These are phyloP conservation scores for Druon quercuslanigerum DNA, from an alignment of 1,140 invertebrate genomes.

Conservation along the genomic window DNA sequence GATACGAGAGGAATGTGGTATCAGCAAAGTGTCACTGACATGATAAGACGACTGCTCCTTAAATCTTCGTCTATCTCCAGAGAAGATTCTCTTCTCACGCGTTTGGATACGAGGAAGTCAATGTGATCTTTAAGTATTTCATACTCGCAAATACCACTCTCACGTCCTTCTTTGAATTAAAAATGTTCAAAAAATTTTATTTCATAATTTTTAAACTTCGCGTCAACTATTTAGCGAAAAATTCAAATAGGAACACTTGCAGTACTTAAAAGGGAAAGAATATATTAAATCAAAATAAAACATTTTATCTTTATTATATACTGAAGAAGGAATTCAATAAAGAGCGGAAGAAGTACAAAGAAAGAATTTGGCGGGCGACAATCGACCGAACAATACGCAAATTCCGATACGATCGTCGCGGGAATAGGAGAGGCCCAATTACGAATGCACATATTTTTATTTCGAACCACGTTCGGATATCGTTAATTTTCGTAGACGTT, in stretches of 20 bases:
- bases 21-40: constrained; percentile 10
- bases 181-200: too few species aligned
- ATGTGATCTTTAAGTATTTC: neutral
- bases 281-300: neutral
- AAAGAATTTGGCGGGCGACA: constrained; percentile 18
- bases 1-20: constrained; percentile 23
- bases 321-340: neutral
- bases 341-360: neutral
- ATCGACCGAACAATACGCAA: neutral
- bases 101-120: constrained; percentile 17
- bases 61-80: constrained; percentile 3
- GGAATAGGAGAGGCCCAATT: constrained; percentile 1
- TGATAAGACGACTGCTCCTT: constrained; percentile 4
- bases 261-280: neutral
- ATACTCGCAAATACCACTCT: neutral
- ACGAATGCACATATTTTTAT: constrained; percentile 24
- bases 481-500: constrained; percentile 11
- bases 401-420: neutral
- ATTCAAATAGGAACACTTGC: too few species aligned
- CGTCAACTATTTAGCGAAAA: too few species aligned
- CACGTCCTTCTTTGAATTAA: too few species aligned
- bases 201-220: too few species aligned
- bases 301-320: neutral
- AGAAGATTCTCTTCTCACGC: constrained; percentile 23
- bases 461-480: neutral